Evolutionary conservation across 2,113 vertebrate species (phyloP), one percentile per base, ranked within the genome.

Genomic region (Silurus glanis): DNA sequence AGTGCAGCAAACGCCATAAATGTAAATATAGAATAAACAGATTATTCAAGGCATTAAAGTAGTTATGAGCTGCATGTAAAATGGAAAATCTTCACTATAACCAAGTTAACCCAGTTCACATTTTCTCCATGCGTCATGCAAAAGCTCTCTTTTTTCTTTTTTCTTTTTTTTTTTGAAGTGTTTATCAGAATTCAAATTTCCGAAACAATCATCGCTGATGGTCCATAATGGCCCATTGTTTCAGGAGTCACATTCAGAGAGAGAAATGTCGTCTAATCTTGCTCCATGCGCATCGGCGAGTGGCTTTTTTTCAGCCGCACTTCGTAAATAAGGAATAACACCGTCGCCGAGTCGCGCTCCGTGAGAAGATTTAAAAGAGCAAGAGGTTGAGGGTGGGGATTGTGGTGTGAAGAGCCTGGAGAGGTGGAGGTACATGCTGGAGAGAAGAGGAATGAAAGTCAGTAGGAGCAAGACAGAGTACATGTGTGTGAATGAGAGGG

Each of bases 181-280:
- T 67, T 55, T 74, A 25, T 53, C 16, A 51, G 75, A 80, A 59
- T 37, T 2, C 51, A 23, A 21, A 62, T 83, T 86, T 81, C 47
- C 45, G 49, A 84, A 75, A 86, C 88, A 89, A 86, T 84, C 78
- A 74, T 53, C 17, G 16, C 67, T 84, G 74, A 89, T 89, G 64
- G 82, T 58, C 45, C 56, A 6, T 84, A 76, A 86, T 86, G 53
- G 9, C 25, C 19, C 66, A 69, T 84, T 84, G 85, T 86, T 84
- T 86, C 69, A 81, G 75, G 19, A 75, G 75, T 49, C 64, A 61
- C 85, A 62, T 81, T 72, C 61, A 28, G 37, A 23, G 55, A 81
- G 61, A 79, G n/a, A 86, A 81, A 86, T 51, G 85, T 71, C 55
- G 47, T 49, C 37, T 86, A 66, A 85, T 86, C 55, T 58, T 6